These are phyloP conservation scores for Gymnodraco acuticeps DNA, from an alignment of 2,797 vertebrate species.

Conservation along the genomic window DNA sequence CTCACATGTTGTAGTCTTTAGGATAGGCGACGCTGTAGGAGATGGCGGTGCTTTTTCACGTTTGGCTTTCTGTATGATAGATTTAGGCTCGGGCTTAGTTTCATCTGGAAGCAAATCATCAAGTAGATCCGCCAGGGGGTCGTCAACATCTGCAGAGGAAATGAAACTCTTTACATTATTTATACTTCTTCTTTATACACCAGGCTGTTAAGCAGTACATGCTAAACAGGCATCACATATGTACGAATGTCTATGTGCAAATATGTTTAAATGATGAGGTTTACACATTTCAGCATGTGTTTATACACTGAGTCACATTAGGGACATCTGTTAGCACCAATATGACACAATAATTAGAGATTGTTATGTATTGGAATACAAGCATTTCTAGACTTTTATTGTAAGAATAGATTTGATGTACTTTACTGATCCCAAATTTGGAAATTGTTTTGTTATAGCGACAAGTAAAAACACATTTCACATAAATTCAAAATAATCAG, in stretches of 20 bases:
- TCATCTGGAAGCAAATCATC: conserved; percentile 82
- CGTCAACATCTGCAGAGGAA: conserved; percentile 75
- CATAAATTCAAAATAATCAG: no score
- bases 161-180: background rate
- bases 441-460: no score
- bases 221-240: background rate
- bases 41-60: conserved; percentile 54
- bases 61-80: conserved; percentile 51
- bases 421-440: no score
- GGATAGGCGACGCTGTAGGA: conserved; percentile 48
- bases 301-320: background rate
- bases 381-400: background rate
- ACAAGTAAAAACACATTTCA: no score
- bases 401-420: no score
- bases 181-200: background rate
- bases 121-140: conserved; percentile 83
- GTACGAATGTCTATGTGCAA: background rate
- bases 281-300: background rate
- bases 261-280: background rate
- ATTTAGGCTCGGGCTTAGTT: conserved; percentile 50
- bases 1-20: conserved; percentile 66
- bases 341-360: no score
- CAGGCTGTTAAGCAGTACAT: conserved; percentile 8
- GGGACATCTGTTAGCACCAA: background rate
- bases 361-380: background rate